These are phyloP conservation scores for Eristalis pertinax DNA, from an alignment of 2,888 invertebrate genomes.

Conservation along the genomic window DNA sequence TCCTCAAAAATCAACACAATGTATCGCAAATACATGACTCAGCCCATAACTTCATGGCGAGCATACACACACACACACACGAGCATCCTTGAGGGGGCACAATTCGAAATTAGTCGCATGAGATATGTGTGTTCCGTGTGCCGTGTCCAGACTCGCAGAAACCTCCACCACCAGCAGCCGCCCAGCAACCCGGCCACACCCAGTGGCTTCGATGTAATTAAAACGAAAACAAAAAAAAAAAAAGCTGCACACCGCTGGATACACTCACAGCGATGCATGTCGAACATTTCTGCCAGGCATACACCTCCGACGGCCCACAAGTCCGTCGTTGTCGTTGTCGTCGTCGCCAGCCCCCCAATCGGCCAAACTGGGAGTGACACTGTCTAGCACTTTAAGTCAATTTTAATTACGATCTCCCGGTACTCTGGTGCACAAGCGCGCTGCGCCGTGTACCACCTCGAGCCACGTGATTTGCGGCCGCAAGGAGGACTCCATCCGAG, in stretches of 20 bases:
- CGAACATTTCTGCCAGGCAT: constrained; percentile 43
- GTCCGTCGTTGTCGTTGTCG: constrained; percentile 6
- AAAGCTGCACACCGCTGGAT: background rate
- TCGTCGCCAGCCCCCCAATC: constrained; percentile 42
- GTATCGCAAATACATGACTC: constrained; percentile 30
- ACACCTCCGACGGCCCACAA: constrained; percentile 39
- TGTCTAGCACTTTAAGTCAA: constrained; percentile 71
- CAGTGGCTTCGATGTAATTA: constrained; percentile 63
- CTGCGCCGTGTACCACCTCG: constrained; percentile 15
- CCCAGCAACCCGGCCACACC: constrained; percentile 53
- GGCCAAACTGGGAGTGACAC: constrained; percentile 71
- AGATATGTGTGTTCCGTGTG: constrained; percentile 26
- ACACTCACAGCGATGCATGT: constrained; percentile 15
- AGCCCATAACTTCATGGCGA: constrained; percentile 20
- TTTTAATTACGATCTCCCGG: constrained; percentile 70
- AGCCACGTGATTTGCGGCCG: constrained; percentile 63
- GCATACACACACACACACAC: no score
- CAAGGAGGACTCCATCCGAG: constrained; percentile 26
- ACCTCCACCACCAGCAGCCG: constrained; percentile 15
- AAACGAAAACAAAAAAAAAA: constrained; percentile 22
- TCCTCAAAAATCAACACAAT: constrained; percentile 25
- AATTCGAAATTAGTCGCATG: constrained; percentile 29
- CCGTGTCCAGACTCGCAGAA: constrained; percentile 31
- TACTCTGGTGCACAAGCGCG: constrained; percentile 26
- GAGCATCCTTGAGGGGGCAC: background rate